Base-by-base conservation (phyloP, 2,888 invertebrate genomes). In the Auanema freiburgensis region DNA sequence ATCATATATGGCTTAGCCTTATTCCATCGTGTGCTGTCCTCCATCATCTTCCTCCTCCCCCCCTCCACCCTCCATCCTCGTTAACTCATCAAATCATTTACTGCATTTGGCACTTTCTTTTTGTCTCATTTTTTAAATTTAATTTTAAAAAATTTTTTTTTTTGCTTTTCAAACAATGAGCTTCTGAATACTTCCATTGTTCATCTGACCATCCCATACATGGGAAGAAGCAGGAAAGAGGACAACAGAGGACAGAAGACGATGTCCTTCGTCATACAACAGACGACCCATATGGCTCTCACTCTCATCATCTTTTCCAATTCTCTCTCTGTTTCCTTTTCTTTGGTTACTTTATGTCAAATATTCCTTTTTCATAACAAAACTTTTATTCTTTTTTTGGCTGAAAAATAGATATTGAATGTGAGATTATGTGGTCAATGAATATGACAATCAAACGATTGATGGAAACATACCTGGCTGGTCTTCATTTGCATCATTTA, bases 11-110 rank as follows among this genome's bases (percentile, higher is more conserved):
- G 33, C 33, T 33, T 33, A 33, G 33, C 33, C 33, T 33, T 33
- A 33, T 33, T 33, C 33, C n/a, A n/a, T 56, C 51, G 25, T 56
- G 25, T 56, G 51, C 21, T 18, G 16, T 46, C 21, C 59, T 42
- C 56, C 21, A 21, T 41, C 59, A 11, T 25, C 18, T 46, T 1
- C 33, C 64, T 61, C 57, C 56, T 59, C 59, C 54, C 52, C 57
- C 62, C 55, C 52, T 55, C 65, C 61, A 21, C 69, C 60, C n/a
- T 64, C 55, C 2, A 63, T 59, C 33, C 33, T 8, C 8, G 4
- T 33, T 14, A 67, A 41, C 24, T 52, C 44, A 18, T 71, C 44
- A 44, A 14, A 52, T 6, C 43, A 24, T 18, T 53, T 44, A 52
- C 21, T 58, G 44, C 14, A 50, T 46, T 24, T n/a, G 33, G 58